These are phyloP conservation scores for Cyprinus carpio DNA, from an alignment of 2,113 vertebrate species.

Conservation along the genomic window DNA sequence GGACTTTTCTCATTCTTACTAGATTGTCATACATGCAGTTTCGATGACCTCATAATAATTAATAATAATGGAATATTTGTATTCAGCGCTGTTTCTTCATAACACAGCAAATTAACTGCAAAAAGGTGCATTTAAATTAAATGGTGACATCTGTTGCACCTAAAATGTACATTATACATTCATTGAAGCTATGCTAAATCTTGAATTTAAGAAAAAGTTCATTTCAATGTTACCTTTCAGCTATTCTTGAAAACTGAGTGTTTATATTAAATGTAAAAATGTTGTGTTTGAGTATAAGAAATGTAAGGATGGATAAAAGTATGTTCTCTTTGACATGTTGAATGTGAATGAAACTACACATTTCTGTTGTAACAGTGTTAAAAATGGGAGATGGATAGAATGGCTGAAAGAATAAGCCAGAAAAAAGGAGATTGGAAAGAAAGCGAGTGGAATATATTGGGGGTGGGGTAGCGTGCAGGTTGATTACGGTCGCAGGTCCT, in stretches of 20 bases:
- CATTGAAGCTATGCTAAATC: background rate
- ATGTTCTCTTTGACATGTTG: background rate
- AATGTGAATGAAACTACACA: background rate
- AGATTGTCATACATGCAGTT: background rate
- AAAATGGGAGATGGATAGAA: constrained; percentile 48
- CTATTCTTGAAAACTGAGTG: background rate
- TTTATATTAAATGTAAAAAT: background rate
- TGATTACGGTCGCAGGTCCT: constrained; percentile 80
- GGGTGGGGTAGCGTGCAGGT: constrained; percentile 69
- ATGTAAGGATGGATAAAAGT: background rate
- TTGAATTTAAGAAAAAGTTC: background rate
- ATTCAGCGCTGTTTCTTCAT: background rate
- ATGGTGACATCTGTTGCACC: background rate
- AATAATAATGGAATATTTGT: background rate
- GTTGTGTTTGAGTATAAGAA: constrained; percentile 17
- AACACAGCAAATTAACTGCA: too few relatives aligned
- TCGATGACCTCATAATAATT: background rate
- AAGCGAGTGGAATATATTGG: constrained; percentile 57
- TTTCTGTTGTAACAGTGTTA: constrained; percentile 56
- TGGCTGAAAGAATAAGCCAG: constrained; percentile 33
- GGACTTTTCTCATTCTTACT: background rate
- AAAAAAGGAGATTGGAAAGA: constrained; percentile 49
- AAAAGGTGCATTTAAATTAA: too few relatives aligned
- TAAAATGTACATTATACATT: background rate
- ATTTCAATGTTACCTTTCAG: too few relatives aligned